Base-by-base conservation (phyloP, 2,797 vertebrate genomes). In the Oryzias dopingdopingensis region DNA sequence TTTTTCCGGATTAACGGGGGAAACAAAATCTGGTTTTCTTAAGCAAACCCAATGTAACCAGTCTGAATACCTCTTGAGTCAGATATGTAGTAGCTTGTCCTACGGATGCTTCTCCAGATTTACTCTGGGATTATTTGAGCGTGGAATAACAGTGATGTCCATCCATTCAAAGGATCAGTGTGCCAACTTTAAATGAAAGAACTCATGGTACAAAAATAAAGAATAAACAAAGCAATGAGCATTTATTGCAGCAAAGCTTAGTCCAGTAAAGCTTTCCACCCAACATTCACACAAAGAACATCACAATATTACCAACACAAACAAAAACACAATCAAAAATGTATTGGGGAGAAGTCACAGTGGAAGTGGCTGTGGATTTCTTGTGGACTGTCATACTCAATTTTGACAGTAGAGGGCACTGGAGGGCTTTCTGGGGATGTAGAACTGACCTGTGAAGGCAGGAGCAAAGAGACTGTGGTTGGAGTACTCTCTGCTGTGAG, bases 281-380 rank as follows among this genome's bases (percentile, higher is more conserved):
- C 64, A 43, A 50, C 37, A 49, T 67, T 51, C 56, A n/a, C 48
- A 56, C 44, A 53, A 44, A 60, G 46, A 68, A 67, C 16, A 76
- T 53, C 15, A 6, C 23, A 59, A 56, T 42, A 63, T 4, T 29
- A 44, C 48, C 49, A 62, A 15, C 8, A 13, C 51, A 66, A 52
- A 58, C 64, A 82, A 48, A 41, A 20, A 54, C 6, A 16, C 2
- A 55, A 5, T 92, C 83, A 93, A 56, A 93, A 92, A 44, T 88
- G 75, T 70, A 92, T 88, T 1, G 90, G 88, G 18, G 92, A 93
- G 76, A 92, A 93, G 59, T 92, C 87, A 1, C 90, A 92, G 58
- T 92, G 89, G 72, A 92, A 92, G 48, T 89, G 81, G 32, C 90
- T 88, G 65, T 91, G 89, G 51, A 91, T 65, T 70, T 90, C 86